Conservation (phyloP, 2,888 invertebrate genomes). For the Drosophila basisetae region DNA sequence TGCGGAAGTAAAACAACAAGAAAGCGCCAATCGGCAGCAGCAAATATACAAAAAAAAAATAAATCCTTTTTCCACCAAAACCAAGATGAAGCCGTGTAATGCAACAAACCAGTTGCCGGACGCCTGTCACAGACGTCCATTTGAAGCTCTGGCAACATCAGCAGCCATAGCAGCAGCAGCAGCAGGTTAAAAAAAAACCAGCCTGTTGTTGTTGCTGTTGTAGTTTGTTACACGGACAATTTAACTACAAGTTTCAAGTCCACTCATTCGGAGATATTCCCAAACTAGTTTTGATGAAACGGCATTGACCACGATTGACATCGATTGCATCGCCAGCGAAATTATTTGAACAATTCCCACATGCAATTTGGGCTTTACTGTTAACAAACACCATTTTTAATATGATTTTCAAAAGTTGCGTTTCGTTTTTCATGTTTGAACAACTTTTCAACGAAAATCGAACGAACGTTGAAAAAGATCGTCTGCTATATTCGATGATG, state of each 20-base stretch:
- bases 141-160: constrained; percentile 44
- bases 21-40: constrained; percentile 55
- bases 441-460: constrained; percentile 19
- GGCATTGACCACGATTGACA: constrained; percentile 74
- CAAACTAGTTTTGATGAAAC: constrained; percentile 61
- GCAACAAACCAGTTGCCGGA: constrained; percentile 48
- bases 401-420: constrained; percentile 60
- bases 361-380: constrained; percentile 59
- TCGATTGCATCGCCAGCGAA: constrained; percentile 63
- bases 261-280: constrained; percentile 51
- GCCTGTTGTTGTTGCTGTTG: constrained; percentile 16
- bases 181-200: constrained; percentile 44
- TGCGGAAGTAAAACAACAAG: constrained; percentile 76
- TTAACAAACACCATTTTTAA: constrained; percentile 70
- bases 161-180: neutral
- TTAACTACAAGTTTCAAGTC: constrained; percentile 44
- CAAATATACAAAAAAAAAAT: constrained; percentile 10
- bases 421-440: constrained; percentile 39
- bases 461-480: neutral
- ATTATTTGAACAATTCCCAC: constrained; percentile 74
- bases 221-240: constrained; percentile 55
- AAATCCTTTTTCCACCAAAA: constrained; percentile 74
- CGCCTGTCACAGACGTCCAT: constrained; percentile 34
- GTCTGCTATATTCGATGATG: constrained; percentile 5
- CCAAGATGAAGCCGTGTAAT: constrained; percentile 37